These are phyloP conservation scores for Rhinolophus sinicus DNA, from an alignment of 2,113 vertebrate genomes.

Conservation along the genomic window DNA sequence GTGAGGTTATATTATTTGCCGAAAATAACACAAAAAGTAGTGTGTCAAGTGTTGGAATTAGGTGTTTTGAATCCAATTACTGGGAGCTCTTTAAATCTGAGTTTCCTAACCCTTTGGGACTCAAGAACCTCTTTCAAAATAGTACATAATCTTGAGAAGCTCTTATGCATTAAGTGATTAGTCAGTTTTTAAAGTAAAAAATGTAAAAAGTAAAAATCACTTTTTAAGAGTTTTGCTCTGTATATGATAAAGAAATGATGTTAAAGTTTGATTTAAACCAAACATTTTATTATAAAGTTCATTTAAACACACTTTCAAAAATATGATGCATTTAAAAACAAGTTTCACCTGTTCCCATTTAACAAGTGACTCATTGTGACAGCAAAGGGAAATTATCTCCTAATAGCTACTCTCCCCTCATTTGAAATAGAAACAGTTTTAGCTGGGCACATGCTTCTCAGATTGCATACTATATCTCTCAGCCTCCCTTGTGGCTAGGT, in stretches of 20 bases:
- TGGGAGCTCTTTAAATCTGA: not conserved
- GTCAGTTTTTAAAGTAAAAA: not conserved
- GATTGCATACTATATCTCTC: not conserved
- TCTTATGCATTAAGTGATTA: not conserved
- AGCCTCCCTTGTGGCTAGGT: not conserved
- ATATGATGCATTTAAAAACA: not conserved
- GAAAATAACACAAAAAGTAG: not conserved
- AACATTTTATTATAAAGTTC: not conserved
- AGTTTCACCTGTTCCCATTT: not conserved
- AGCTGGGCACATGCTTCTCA: not conserved
- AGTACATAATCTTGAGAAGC: not conserved
- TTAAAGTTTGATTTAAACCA: not conserved
- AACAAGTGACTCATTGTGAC: not conserved
- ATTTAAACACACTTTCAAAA: not conserved
- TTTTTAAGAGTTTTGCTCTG: not conserved
- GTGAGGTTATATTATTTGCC: not conserved
- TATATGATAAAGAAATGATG: not conserved
- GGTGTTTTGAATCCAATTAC: not conserved
- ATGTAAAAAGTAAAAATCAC: not conserved
- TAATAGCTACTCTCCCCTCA: not conserved
- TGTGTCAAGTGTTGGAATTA: not conserved
- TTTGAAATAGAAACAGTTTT: not conserved
- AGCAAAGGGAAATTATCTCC: not conserved
- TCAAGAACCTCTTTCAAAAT: not conserved
- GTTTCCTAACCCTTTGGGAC: not conserved